Evolutionary conservation across 1,140 invertebrate species (phyloP), one percentile per base, ranked within the genome.

Genomic region (Semibalanus balanoides): DNA sequence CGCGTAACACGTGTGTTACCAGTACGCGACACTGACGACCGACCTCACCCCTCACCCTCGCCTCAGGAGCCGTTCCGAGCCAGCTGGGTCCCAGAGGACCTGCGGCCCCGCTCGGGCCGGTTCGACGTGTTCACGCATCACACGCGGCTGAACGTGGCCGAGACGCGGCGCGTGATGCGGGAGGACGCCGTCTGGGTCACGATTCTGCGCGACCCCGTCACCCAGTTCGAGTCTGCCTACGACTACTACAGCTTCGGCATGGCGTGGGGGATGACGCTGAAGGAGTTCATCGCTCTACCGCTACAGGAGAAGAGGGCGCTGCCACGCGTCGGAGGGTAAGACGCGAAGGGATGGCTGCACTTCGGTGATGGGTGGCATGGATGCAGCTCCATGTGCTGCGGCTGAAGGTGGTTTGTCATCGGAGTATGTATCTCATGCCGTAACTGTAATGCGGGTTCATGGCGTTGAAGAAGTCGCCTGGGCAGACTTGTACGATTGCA

Each of bases 191-290:
- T 80, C 17, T 84, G 80, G 71, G 78, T 85, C 11, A 82, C 83
- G 28, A 83, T 85, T n/a, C 64, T 85, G n/a, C 77, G 84, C 22
- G 80, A 85, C 51, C 85, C 85, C 29, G 81, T 82, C 1, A 75
- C 77, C 7, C 76, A 84, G 29, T 85, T 82, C 76, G 84, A 85
- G 76, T 77, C 76, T 35, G 51, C 78, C 19, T 79, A 76, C 76
- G 43, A 69, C 28, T 79, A 73, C 75, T 77, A 73, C 31, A 30
- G 74, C 14, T 51, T 79, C 25, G 28, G 74, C 27, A 64, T 74
- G 69, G 31, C 73, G 29, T 78, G 51, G 43, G 64, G 77, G 0
- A 72, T 76, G 31, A 74, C 51, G 3, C 75, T 78, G 0, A 40
- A 74, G 0, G 29, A 76, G 9, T 78, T 76, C 28, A 40, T 84